Evolutionary conservation across 2,888 invertebrate genomes (phyloP).

Genomic region (Dascillus cervinus): DNA sequence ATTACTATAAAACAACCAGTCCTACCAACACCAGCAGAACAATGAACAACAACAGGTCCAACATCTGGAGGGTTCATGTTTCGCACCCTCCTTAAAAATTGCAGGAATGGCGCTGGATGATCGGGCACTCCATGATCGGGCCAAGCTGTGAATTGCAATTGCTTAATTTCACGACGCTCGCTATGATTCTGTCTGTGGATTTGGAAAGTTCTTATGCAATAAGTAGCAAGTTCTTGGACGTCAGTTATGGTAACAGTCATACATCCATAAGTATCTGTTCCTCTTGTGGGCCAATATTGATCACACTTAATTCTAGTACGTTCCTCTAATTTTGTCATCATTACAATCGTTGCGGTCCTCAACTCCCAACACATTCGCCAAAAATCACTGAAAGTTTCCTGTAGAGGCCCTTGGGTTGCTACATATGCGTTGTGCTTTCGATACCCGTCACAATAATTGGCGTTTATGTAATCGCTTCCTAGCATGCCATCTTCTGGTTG

Average conservation of each 20-base stretch:
- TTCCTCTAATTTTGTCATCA: constrained; percentile 99
- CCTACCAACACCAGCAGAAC: constrained; percentile 59
- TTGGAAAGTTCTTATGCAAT: constrained; percentile 95
- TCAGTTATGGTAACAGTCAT: constrained; percentile 93
- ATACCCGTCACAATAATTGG: constrained; percentile 99
- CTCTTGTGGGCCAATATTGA: constrained; percentile 96
- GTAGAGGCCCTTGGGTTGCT: constrained; percentile 96
- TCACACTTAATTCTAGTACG: constrained; percentile 94
- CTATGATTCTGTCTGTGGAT: constrained; percentile 70
- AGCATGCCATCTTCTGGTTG: constrained; percentile 81
- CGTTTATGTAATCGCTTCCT: constrained; percentile 95
- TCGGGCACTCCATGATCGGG: constrained; percentile 99
- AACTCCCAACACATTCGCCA: constrained; percentile 99
- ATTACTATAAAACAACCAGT: constrained; percentile 91
- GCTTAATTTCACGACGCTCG: constrained; percentile 91
- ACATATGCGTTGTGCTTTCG: constrained; percentile 97
- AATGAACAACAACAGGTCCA: constrained; percentile 93
- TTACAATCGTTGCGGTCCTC: constrained; percentile 88
- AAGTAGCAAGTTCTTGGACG: constrained; percentile 94
- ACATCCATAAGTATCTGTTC: constrained; percentile 89
- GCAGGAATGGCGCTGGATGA: constrained; percentile 96
- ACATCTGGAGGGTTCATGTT: constrained; percentile 85
- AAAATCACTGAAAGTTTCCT: constrained; percentile 96
- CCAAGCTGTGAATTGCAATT: constrained; percentile 99
- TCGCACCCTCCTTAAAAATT: constrained; percentile 90